A percentile compares a stretch with the other conserved stretches of the same genome.
phyloP scores from a whole-genome alignment of 2,113 vertebrate species.

The Meriones unguiculatus region DNA sequence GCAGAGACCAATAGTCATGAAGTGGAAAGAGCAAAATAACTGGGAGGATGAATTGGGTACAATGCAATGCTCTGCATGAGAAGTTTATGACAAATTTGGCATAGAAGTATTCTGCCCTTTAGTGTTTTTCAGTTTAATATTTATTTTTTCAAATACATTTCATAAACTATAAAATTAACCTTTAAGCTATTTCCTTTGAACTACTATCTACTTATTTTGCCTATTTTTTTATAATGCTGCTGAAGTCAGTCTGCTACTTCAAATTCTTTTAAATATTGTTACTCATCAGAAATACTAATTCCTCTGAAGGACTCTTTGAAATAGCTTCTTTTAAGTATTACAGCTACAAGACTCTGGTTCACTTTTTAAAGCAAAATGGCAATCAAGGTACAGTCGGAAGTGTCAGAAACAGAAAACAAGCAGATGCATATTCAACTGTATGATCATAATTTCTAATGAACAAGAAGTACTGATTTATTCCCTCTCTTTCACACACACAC shows the following conservation, averaged over 20 bases:
- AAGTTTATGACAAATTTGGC: not conserved
- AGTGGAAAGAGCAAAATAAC: not conserved
- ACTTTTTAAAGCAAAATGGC: not conserved
- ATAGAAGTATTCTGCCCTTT: not conserved
- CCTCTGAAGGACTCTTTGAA: not conserved
- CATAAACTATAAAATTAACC: not conserved
- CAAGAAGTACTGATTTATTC: not conserved
- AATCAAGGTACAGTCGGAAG: fast-evolving
- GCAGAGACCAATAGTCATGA: not conserved
- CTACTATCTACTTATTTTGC: not conserved
- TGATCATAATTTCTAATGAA: not conserved
- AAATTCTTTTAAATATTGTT: constrained; percentile 5
- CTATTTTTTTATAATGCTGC: not conserved
- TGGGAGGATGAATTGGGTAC: not conserved
- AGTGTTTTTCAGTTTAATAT: not conserved
- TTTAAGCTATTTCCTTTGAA: not conserved
- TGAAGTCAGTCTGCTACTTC: not conserved
- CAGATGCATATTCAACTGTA: not conserved
- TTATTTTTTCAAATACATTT: not conserved
- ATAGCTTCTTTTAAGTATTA: not conserved
- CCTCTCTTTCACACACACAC: no score
- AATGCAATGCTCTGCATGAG: not conserved
- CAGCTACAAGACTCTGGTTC: not conserved
- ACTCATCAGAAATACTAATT: not conserved
- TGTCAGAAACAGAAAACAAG: not conserved